Evolutionary conservation across 2,888 invertebrate species (phyloP).

Genomic region (Furcula furcula): DNA sequence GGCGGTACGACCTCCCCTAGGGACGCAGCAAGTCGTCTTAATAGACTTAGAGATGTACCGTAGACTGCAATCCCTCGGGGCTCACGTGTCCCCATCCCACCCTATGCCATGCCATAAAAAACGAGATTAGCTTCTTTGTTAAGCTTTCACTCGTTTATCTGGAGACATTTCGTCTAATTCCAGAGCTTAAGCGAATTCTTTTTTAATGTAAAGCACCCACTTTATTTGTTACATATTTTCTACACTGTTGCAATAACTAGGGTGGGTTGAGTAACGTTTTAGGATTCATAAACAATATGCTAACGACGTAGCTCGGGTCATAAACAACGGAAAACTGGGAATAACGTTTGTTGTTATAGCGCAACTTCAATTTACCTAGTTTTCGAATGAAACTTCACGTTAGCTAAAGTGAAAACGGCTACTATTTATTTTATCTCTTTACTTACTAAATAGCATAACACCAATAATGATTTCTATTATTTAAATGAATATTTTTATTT

Average conservation of each 20-base stretch:
- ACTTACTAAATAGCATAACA: no score
- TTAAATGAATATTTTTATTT: no score
- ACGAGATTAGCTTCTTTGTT: conserved; percentile 67
- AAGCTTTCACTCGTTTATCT: conserved; percentile 45
- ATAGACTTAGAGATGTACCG: conserved; percentile 74
- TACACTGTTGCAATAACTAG: conserved; percentile 44
- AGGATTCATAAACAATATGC: conserved; percentile 60
- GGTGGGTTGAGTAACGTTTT: conserved; percentile 39
- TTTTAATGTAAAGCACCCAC: conserved; percentile 23
- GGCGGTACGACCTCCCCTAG: conserved; percentile 50
- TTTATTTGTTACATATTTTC: conserved; percentile 28
- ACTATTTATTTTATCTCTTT: conserved; percentile 7
- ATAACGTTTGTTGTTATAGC: conserved; percentile 37
- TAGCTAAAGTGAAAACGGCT: conserved; percentile 12
- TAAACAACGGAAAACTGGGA: conserved; percentile 45
- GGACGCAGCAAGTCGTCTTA: conserved; percentile 69
- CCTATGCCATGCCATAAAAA: conserved; percentile 49
- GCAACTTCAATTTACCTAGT: conserved; percentile 45
- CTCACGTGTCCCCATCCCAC: conserved; percentile 53
- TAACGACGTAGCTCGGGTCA: conserved; percentile 44
- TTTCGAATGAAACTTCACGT: conserved; percentile 31
- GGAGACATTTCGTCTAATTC: conserved; percentile 33
- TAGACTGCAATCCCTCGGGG: conserved; percentile 64
- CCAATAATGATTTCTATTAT: no score
- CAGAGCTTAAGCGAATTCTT: conserved; percentile 29